phyloP scores from a whole-genome alignment of 2,888 invertebrate species.

The Timandra comae region DNA sequence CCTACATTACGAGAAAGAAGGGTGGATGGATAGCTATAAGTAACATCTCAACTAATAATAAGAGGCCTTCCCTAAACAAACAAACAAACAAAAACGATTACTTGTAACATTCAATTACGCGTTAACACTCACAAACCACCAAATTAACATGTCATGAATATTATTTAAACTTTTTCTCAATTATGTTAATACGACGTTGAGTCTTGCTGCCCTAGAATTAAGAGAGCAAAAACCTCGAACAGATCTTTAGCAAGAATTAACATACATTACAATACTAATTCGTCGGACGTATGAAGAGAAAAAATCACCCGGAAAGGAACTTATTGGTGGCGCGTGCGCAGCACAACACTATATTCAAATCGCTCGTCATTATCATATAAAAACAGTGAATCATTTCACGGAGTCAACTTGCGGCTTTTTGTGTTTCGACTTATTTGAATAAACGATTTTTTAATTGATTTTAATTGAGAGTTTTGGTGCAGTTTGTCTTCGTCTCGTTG shows the following conservation, averaged over 20 bases:
- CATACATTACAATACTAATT: slow-evolving; percentile 66
- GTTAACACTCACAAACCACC: slow-evolving; percentile 59
- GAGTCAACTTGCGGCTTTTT: slow-evolving; percentile 16
- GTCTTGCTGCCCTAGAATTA: slow-evolving; percentile 55
- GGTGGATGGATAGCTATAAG: too few species aligned
- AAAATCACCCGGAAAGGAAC: slow-evolving; percentile 46
- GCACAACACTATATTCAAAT: slow-evolving; percentile 38
- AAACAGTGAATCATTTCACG: slow-evolving; percentile 42
- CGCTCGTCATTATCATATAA: slow-evolving; percentile 36
- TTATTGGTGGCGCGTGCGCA: slow-evolving; percentile 36
- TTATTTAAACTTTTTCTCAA: slow-evolving; percentile 65
- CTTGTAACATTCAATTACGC: slow-evolving; percentile 51
- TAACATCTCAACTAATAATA: too few species aligned
- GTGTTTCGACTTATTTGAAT: slow-evolving; percentile 22
- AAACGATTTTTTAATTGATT: slow-evolving; percentile 27
- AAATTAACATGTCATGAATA: slow-evolving; percentile 73
- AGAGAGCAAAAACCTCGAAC: slow-evolving; percentile 52
- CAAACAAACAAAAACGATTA: too few species aligned
- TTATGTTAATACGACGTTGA: slow-evolving; percentile 49
- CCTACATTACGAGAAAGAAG: too few species aligned
- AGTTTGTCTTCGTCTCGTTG: slow-evolving; percentile 8
- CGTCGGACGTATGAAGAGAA: slow-evolving; percentile 32
- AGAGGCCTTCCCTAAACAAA: too few species aligned
- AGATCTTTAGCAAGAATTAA: slow-evolving; percentile 58
- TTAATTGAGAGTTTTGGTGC: slow-evolving; percentile 15